A percentile compares a stretch with the other conserved stretches of the same genome.
Evolutionary conservation across 2,113 vertebrate genomes (phyloP).

Genomic region (Paraplagusia blochii): DNA sequence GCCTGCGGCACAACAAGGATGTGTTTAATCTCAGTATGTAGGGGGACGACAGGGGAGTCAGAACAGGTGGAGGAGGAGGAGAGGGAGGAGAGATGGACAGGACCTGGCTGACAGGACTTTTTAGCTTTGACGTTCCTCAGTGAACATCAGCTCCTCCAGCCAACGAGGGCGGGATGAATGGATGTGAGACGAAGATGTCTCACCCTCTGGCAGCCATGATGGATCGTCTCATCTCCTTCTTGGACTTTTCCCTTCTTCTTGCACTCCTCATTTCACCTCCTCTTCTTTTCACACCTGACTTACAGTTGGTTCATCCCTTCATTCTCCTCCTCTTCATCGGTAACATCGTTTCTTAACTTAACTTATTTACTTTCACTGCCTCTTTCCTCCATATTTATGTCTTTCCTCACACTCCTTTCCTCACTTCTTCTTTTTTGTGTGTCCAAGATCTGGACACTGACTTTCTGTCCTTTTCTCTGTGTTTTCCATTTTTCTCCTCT

Average conservation of each 20-base stretch:
- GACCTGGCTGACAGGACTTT: slow-evolving; percentile 99
- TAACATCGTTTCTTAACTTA: too few relatives aligned
- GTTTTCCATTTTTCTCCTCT: slow-evolving; percentile 34
- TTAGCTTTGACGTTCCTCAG: slow-evolving; percentile 97
- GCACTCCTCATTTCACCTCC: slow-evolving; percentile 3
- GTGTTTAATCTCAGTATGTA: slow-evolving; percentile 78
- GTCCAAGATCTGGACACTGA: slow-evolving; percentile 48
- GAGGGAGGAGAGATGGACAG: slow-evolving; percentile 77
- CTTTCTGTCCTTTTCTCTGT: slow-evolving; percentile 63
- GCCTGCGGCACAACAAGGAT: slow-evolving; percentile 49
- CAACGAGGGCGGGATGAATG: slow-evolving; percentile 44
- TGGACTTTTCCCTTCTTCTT: slow-evolving; percentile 35
- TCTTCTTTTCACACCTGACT: not conserved
- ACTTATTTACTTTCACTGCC: slow-evolving; percentile 11
- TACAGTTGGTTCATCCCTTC: not conserved
- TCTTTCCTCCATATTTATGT: slow-evolving; percentile 13
- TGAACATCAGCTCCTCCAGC: slow-evolving; percentile 82
- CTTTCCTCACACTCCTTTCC: slow-evolving; percentile 5
- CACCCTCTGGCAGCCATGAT: slow-evolving; percentile 74
- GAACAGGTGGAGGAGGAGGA: slow-evolving; percentile 56
- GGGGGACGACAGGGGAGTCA: slow-evolving; percentile 69
- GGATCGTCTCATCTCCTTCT: slow-evolving; percentile 87
- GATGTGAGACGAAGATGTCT: slow-evolving; percentile 68
- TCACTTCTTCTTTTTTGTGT: too few relatives aligned
- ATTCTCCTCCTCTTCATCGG: slow-evolving; percentile 25